Conservation (phyloP, 2,113 vertebrate genomes). For the Coryphaenoides rupestris region DNA sequence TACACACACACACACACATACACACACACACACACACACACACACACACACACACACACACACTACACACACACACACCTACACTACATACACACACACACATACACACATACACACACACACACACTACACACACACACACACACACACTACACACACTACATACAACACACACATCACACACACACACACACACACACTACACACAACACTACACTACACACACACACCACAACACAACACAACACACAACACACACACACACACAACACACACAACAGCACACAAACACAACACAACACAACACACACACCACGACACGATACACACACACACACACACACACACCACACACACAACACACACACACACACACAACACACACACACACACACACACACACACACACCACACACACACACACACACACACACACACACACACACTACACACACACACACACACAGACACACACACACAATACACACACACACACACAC, state of each 20-base stretch:
- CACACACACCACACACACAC: not conserved
- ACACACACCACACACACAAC: not conserved
- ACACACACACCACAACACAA: not conserved
- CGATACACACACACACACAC: not conserved
- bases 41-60: not conserved
- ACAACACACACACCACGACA: not conserved
- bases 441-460: slow-evolving; percentile 2
- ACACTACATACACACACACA: not conserved
- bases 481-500: not conserved
- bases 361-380: slow-evolving; percentile 5
- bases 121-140: not conserved
- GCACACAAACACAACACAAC: not conserved
- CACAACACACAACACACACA: not conserved
- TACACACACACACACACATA: not conserved
- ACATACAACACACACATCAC: not conserved
- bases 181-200: not conserved
- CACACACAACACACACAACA: slow-evolving; percentile 1
- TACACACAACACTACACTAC: not conserved
- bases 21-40: slow-evolving; percentile 7
- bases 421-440: not conserved
- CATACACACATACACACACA: slow-evolving; percentile 2
- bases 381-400: not conserved
- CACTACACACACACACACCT: not conserved
- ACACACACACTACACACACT: not conserved
- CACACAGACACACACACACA: not conserved